Conservation (phyloP, 2,888 invertebrate species). For the Xestia xanthographa region DNA sequence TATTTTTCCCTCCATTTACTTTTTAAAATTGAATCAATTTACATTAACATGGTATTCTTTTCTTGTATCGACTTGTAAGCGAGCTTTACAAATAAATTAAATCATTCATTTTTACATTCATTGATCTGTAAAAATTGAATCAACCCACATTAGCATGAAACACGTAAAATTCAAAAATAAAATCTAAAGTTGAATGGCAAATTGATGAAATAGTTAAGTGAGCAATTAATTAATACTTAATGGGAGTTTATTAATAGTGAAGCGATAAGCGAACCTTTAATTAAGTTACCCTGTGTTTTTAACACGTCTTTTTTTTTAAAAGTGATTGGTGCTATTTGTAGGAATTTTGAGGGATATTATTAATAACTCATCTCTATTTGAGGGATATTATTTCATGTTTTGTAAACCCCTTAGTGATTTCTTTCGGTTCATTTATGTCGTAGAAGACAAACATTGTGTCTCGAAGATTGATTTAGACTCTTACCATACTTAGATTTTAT, state of each 20-base stretch:
- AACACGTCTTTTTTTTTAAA: conserved; percentile 43
- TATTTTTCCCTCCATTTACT: too few relatives aligned
- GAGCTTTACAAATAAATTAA: neutral
- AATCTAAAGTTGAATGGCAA: conserved; percentile 14
- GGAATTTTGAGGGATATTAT: too few relatives aligned
- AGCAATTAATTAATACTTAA: conserved; percentile 51
- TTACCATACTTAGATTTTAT: too few relatives aligned
- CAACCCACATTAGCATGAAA: neutral
- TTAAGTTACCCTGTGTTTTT: conserved; percentile 35
- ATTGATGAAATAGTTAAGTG: conserved; percentile 33
- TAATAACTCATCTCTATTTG: too few relatives aligned
- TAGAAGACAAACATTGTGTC: too few relatives aligned
- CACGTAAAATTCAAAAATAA: conserved; percentile 7
- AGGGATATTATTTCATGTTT: too few relatives aligned
- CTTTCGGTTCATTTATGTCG: too few relatives aligned
- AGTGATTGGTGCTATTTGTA: neutral
- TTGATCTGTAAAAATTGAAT: conserved; percentile 8
- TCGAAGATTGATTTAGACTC: too few relatives aligned
- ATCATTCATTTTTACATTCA: neutral
- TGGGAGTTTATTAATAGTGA: conserved; percentile 43
- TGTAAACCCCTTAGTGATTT: too few relatives aligned
- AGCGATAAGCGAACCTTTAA: conserved; percentile 49
- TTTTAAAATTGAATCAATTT: neutral
- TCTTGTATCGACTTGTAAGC: neutral
- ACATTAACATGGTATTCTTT: neutral